These are phyloP conservation scores for Dolichallabes microphthalmus DNA, from an alignment of 2,113 vertebrate species.

Conservation along the genomic window DNA sequence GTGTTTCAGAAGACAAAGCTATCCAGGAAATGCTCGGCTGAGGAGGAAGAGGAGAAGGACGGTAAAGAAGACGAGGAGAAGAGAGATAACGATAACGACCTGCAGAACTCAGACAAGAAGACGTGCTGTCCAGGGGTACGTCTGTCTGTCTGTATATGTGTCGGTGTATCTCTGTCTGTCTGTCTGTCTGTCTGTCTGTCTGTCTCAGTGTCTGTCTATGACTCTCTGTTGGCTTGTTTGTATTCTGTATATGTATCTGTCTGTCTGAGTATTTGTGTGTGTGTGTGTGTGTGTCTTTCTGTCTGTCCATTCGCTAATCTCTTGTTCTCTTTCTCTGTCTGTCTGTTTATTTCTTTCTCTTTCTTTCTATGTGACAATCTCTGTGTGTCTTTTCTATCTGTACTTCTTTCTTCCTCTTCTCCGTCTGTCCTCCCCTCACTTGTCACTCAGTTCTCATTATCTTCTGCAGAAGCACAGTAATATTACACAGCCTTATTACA, in stretches of 20 bases:
- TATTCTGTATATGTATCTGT: neutral
- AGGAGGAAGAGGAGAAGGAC: slow-evolving; percentile 88
- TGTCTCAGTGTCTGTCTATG: slow-evolving; percentile 13
- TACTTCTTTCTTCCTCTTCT: neutral
- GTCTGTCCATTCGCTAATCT: neutral
- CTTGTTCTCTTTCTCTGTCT: neutral
- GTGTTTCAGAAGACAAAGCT: slow-evolving; percentile 86
- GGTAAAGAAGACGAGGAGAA: slow-evolving; percentile 93
- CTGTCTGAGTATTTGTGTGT: neutral
- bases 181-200: neutral
- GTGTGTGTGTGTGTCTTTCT: neutral
- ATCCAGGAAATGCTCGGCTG: slow-evolving; percentile 88
- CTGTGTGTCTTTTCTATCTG: neutral
- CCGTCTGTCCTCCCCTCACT: neutral
- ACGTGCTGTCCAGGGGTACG: slow-evolving; percentile 86
- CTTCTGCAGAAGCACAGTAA: neutral
- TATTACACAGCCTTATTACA: neutral
- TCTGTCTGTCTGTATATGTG: neutral
- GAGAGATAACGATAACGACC: slow-evolving; percentile 88
- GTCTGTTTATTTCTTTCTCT: neutral
- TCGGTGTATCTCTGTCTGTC: slow-evolving; percentile 61
- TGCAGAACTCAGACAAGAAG: slow-evolving; percentile 89
- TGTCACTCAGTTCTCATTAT: neutral
- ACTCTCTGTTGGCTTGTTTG: neutral
- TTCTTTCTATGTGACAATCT: neutral